Percentiles rank a stretch among this genome's conserved stretches.
Evolutionary conservation across 2,113 vertebrate species (phyloP).

Genomic region (Struthio camelus): DNA sequence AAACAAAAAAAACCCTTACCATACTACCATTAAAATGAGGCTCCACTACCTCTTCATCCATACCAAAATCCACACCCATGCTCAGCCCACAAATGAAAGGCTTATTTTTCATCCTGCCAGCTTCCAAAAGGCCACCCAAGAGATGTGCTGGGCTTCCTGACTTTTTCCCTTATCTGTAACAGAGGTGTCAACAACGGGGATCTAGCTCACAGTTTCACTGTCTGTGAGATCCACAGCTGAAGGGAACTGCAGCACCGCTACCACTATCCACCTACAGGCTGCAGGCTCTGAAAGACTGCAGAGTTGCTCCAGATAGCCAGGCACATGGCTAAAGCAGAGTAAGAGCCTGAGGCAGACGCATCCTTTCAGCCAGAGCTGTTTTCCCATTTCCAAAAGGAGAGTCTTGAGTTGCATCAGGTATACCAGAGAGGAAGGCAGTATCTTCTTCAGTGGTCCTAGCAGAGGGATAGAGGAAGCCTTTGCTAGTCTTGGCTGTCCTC

Average conservation of each 20-base stretch:
- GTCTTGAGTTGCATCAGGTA: not conserved
- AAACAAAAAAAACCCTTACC: not conserved
- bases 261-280: not conserved
- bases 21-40: not conserved
- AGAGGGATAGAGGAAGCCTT: not conserved
- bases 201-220: not conserved
- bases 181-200: not conserved
- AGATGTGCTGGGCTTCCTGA: not conserved
- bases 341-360: not conserved
- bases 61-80: not conserved
- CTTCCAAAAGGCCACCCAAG: not conserved
- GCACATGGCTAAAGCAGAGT: not conserved
- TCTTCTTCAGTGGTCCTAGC: not conserved
- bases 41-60: not conserved
- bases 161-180: not conserved
- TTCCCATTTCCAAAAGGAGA: not conserved
- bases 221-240: not conserved
- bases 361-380: not conserved
- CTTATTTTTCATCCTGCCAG: not conserved
- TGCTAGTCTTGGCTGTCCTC: not conserved
- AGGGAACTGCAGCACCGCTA: not conserved
- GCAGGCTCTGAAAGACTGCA: not conserved
- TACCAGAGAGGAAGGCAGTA: not conserved
- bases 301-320: not conserved
- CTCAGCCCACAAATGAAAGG: not conserved